Percentiles rank a stretch among this genome's conserved stretches.
phyloP scores from a whole-genome alignment of 2,888 invertebrate genomes.

The Hirtodrosophila duncani region DNA sequence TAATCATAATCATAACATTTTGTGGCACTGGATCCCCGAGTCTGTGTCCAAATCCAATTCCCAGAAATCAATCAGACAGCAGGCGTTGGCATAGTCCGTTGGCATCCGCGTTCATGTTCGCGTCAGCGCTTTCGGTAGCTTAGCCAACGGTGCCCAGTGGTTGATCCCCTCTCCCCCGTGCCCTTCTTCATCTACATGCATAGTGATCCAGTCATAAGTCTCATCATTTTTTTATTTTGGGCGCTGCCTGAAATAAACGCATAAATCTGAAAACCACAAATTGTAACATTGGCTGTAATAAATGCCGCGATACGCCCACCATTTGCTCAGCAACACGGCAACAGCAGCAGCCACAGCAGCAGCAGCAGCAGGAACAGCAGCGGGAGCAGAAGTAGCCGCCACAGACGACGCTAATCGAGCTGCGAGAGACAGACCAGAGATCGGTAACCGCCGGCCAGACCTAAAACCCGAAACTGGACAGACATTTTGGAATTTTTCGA shows the following conservation, averaged over 20 bases:
- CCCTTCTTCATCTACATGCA: slow-evolving; percentile 13
- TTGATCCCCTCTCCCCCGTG: not conserved
- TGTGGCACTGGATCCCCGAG: slow-evolving; percentile 45
- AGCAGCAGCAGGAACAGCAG: slow-evolving; percentile 20
- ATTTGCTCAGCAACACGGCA: slow-evolving; percentile 58
- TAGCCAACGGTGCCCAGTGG: slow-evolving; percentile 45
- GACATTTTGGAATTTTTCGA: slow-evolving; percentile 59
- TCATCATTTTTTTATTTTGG: slow-evolving; percentile 20
- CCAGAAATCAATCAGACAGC: slow-evolving; percentile 73
- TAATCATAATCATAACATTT: slow-evolving; percentile 66
- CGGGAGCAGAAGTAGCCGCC: slow-evolving; percentile 19
- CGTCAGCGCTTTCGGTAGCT: slow-evolving; percentile 64
- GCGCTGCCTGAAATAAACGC: slow-evolving; percentile 63
- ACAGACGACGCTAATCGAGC: slow-evolving; percentile 67
- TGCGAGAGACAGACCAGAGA: slow-evolving; percentile 11
- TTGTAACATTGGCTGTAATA: slow-evolving; percentile 77
- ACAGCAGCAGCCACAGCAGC: slow-evolving; percentile 23
- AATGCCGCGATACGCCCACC: slow-evolving; percentile 74
- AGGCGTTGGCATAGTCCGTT: slow-evolving; percentile 22
- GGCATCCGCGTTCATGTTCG: not conserved
- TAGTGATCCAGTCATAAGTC: slow-evolving; percentile 53
- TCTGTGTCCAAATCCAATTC: slow-evolving; percentile 45
- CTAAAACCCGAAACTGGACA: slow-evolving; percentile 1
- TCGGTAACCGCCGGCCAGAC: not conserved
- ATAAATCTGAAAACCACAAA: slow-evolving; percentile 75